Base-by-base conservation (phyloP, 92 coral and sea anemone species). In the Phenganax marumi region DNA sequence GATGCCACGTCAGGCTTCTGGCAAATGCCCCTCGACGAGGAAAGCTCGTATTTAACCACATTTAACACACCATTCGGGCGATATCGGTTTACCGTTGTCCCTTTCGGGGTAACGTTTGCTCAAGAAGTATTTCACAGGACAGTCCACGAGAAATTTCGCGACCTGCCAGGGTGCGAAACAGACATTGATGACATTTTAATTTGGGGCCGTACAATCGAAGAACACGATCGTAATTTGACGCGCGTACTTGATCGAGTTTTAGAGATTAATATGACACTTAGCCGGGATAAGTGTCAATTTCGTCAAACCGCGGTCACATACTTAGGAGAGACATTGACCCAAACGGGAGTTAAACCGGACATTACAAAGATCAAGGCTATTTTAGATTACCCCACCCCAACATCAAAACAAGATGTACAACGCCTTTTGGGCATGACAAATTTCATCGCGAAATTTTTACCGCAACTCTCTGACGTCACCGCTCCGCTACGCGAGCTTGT, bases 41-140 rank as follows among this genome's bases (percentile, higher is more conserved):
- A 88, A 48, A 88, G 91, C 51, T 83, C 84, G 5, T 82, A 76
- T 46, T 50, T 89, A 21, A 89, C 90, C 22, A 85, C 88, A 10
- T 89, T 86, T 63, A 86, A 89, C 88, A 86, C 86, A 11, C 92
- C 90, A 48, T 87, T n/a, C 83, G 85, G 89, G 5, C 82, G 89
- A 2, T 83, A 86, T 52, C 76, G 87, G 25, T 86, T 82, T 62
- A 77, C 22, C 21, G 89, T 86, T 16, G 25, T 89, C 5, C 91
- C 91, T 10, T 89, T 86, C 78, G 89, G 91, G 17, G 66, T 89
- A 13, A 77, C 63, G 8, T 89, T 86, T 60, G 87, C 91, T 0
- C 91, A 86, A 81, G 89, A 89, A 61, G 89, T 89, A 18, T 87
- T 89, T 66, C 89, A 86, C 77, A 55, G 85, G 50, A 86, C 91